Conservation (phyloP, 2,888 invertebrate genomes). For the Hypercompe scribonia region DNA sequence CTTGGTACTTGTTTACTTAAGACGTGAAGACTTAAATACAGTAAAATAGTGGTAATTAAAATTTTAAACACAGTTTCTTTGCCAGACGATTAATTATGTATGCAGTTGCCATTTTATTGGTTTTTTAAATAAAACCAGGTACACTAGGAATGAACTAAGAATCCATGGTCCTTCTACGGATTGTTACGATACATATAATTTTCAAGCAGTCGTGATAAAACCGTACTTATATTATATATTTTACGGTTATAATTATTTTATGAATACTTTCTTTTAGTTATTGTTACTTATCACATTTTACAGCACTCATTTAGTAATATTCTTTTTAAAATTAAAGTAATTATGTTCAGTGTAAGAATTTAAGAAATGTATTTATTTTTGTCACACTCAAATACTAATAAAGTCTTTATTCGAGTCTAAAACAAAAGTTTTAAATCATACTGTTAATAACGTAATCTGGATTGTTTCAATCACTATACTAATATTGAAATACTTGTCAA, state of each 20-base stretch:
- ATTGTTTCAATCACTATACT: slow-evolving; percentile 6
- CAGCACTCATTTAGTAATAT: neutral
- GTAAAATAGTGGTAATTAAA: too few relatives aligned
- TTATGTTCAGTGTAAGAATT: neutral
- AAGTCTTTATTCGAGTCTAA: neutral
- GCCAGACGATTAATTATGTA: too few relatives aligned
- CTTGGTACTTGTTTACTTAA: too few relatives aligned
- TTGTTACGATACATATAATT: too few relatives aligned
- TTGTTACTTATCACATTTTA: neutral
- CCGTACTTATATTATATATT: too few relatives aligned
- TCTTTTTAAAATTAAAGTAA: neutral
- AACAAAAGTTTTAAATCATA: neutral
- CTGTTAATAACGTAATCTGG: neutral
- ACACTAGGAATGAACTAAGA: too few relatives aligned
- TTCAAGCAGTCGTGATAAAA: neutral
- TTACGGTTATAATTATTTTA: neutral
- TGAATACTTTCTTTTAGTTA: neutral
- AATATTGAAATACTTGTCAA: slow-evolving; percentile 31
- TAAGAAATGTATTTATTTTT: neutral
- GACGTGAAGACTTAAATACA: too few relatives aligned
- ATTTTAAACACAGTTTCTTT: too few relatives aligned
- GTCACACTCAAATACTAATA: neutral
- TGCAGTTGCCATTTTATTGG: neutral
- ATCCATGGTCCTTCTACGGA: too few relatives aligned
- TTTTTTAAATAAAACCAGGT: too few relatives aligned